Evolutionary conservation across 2,888 invertebrate species (phyloP).

Genomic region (Pterostichus madidus): DNA sequence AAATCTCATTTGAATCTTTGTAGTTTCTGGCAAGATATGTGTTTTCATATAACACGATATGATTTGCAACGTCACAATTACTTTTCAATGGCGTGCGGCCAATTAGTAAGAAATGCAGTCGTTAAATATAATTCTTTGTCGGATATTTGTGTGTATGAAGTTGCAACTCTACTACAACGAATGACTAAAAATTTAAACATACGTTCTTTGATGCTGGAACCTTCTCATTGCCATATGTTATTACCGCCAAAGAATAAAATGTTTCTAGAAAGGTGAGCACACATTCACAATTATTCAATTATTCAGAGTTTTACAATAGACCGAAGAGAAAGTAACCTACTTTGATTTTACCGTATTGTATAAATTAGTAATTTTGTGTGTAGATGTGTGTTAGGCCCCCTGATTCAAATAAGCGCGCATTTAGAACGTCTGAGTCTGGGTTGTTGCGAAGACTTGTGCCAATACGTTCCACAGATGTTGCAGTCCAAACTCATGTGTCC

Average conservation of each 20-base stretch:
- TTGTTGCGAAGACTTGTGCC: slow-evolving; percentile 75
- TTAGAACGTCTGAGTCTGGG: slow-evolving; percentile 75
- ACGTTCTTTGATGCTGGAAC: slow-evolving; percentile 75
- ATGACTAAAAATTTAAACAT: slow-evolving; percentile 75
- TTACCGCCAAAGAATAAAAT: slow-evolving; percentile 69
- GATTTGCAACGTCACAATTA: slow-evolving; percentile 74
- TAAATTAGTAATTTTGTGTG: neutral
- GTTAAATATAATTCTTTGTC: slow-evolving; percentile 74
- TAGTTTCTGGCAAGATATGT: slow-evolving; percentile 76
- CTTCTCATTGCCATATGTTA: slow-evolving; percentile 75
- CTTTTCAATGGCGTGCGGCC: slow-evolving; percentile 73
- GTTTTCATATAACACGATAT: slow-evolving; percentile 74
- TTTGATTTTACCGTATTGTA: neutral
- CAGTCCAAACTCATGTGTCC: slow-evolving; percentile 75
- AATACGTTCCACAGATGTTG: slow-evolving; percentile 73
- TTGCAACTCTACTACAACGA: slow-evolving; percentile 74
- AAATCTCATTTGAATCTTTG: slow-evolving; percentile 67
- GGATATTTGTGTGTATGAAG: slow-evolving; percentile 74
- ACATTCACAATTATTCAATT: neutral
- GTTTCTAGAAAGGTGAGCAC: slow-evolving; percentile 69
- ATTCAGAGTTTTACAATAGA: neutral
- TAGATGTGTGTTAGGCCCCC: slow-evolving; percentile 70
- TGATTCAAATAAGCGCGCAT: slow-evolving; percentile 72
- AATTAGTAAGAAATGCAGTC: slow-evolving; percentile 73
- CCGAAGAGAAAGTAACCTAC: neutral